These are phyloP conservation scores for Rhamnusium bicolor DNA, from an alignment of 2,888 invertebrate species.

Conservation along the genomic window DNA sequence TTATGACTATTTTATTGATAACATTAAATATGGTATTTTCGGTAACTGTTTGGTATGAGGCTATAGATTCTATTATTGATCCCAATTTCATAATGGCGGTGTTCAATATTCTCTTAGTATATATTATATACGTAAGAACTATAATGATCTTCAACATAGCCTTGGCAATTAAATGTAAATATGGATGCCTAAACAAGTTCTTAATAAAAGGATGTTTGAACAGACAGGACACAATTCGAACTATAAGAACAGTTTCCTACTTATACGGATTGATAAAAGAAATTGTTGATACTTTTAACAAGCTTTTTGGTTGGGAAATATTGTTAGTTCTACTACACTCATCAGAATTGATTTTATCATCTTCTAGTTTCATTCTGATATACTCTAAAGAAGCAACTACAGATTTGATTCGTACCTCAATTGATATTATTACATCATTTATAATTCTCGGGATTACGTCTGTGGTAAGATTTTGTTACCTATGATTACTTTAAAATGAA, in stretches of 20 bases:
- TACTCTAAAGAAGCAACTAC: not conserved
- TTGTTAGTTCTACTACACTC: not conserved
- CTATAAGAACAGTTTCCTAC: not conserved
- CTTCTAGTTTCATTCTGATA: not conserved
- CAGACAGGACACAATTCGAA: not conserved
- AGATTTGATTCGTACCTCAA: not conserved
- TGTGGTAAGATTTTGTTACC: not conserved
- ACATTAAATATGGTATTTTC: not conserved
- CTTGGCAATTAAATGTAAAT: not conserved
- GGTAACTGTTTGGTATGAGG: not conserved
- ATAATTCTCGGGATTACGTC: not conserved
- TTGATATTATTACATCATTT: not conserved
- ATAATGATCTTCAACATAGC: not conserved
- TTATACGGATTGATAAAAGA: not conserved
- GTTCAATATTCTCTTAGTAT: not conserved
- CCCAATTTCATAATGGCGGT: not conserved
- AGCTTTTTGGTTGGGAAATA: conserved; percentile 10
- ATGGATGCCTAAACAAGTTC: not conserved
- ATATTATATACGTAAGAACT: not conserved
- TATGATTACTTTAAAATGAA: too few species aligned
- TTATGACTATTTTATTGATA: not conserved
- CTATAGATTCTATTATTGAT: not conserved
- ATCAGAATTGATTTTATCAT: not conserved
- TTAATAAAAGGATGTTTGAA: not conserved
- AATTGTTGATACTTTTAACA: not conserved